Evolutionary conservation across 2,797 vertebrate genomes (phyloP), one percentile per base, ranked within the genome.

Genomic region (Chloroceryle amazona): DNA sequence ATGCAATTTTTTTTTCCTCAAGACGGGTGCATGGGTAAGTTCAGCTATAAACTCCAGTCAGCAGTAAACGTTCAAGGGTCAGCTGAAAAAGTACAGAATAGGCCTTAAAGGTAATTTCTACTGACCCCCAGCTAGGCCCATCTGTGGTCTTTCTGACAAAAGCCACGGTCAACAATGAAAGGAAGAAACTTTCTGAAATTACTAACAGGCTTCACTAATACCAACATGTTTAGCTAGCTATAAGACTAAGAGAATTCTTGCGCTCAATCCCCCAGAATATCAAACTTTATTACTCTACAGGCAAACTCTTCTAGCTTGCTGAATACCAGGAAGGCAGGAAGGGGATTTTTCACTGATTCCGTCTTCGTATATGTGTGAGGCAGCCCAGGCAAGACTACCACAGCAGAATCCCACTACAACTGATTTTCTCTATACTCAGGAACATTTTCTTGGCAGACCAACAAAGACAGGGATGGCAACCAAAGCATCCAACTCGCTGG

Each of bases 301-400:
- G 16, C 31, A 67, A 42, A 20, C 8, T 26, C 3, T 22, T 89
- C 21, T n/a, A 35, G 31, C 7, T 58, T 52, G 39, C 42, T 17
- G 14, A 82, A 66, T 25, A 42, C 8, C 7, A 4, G 21, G 4
- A 6, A 61, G 7, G 37, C 11, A 61, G 44, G 61, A 86, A 29
- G 1, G 51, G 5, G 25, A 22, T 14, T 91, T 79, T 23, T 1
- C 0, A 42, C 28, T 16, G 14, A 4, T 33, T 68, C 57, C 52
- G 13, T 2, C 51, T 37, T 11, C 26, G 3, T 1, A 0, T 2
- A 55, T 1, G 0, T 5, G 4, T 1, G 8, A 71, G 10, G 14
- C 31, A 55, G 25, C 7, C 23, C 39, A 19, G 14, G 7, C 1
- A 16, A 57, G 20, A 13, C n/a, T 39, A 49, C 3, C n/a, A 29